These are phyloP conservation scores for Catamblyrhynchus diadema DNA, from an alignment of 2,797 vertebrate species.

Conservation along the genomic window DNA sequence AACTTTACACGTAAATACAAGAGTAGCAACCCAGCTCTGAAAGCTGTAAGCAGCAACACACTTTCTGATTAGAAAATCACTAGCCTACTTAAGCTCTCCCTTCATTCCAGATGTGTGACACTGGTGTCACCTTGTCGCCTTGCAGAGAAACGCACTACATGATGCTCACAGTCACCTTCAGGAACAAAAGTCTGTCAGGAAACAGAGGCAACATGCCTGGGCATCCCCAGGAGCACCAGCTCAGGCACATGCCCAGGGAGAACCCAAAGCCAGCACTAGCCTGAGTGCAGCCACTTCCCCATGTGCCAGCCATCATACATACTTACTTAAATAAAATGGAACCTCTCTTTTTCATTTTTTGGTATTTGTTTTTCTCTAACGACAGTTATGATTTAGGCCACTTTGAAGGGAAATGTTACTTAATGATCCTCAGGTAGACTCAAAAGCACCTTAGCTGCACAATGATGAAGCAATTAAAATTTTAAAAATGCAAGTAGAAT, in stretches of 20 bases:
- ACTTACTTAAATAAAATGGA: neutral
- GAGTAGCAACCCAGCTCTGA: neutral
- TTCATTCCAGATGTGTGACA: rapidly evolving
- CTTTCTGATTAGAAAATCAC: neutral
- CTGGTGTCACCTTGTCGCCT: neutral
- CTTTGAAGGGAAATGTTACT: neutral
- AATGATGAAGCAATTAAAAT: neutral
- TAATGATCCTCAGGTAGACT: neutral
- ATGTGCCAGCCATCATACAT: rapidly evolving
- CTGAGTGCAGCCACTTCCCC: neutral
- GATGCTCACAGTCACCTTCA: neutral
- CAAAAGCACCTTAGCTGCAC: neutral
- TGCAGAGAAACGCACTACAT: rapidly evolving
- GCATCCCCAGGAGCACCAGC: neutral
- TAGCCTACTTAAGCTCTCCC: neutral
- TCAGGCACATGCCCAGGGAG: neutral
- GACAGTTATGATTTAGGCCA: neutral
- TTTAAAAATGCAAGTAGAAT: neutral
- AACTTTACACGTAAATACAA: neutral
- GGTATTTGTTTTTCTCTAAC: neutral
- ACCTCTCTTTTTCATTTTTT: neutral
- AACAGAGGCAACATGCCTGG: neutral
- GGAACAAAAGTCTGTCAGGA: neutral
- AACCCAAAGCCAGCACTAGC: neutral
- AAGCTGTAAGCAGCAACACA: neutral